Evolutionary conservation across 1,140 invertebrate genomes (phyloP).

Genomic region (Drosophila tropicalis): DNA sequence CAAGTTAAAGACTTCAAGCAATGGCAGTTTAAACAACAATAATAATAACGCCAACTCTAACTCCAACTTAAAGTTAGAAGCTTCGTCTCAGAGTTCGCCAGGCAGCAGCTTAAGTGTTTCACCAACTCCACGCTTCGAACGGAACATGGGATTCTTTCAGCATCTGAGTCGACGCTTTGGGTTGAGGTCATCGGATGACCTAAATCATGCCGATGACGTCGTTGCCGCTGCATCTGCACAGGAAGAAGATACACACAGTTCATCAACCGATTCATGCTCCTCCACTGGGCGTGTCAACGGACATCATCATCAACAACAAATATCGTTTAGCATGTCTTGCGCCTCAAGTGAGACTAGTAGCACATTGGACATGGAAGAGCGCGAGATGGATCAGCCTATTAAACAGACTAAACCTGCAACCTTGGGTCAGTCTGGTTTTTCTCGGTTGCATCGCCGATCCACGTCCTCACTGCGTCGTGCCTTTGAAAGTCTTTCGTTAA

Average conservation of each 20-base stretch:
- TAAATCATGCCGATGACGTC: constrained; percentile 78
- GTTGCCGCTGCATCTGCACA: constrained; percentile 34
- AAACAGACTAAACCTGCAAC: constrained; percentile 48
- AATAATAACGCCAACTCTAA: constrained; percentile 36
- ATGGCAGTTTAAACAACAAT: constrained; percentile 49
- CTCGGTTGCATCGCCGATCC: constrained; percentile 86
- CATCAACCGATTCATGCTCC: constrained; percentile 85
- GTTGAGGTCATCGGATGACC: constrained; percentile 84
- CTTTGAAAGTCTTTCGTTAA: constrained; percentile 87
- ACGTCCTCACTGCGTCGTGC: constrained; percentile 88
- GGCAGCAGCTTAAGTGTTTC: constrained; percentile 71
- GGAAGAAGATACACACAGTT: constrained; percentile 85
- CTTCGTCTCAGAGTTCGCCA: constrained; percentile 33
- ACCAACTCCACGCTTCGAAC: constrained; percentile 84
- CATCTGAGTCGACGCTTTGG: constrained; percentile 86
- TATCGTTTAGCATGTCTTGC: constrained; percentile 84
- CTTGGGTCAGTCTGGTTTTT: constrained; percentile 70
- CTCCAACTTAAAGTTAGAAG: constrained; percentile 33
- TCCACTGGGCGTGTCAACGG: constrained; percentile 80
- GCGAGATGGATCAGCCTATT: constrained; percentile 21
- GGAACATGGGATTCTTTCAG: constrained; percentile 85
- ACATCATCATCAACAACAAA: constrained; percentile 79
- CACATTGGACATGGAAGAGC: constrained; percentile 82
- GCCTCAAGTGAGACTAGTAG: constrained; percentile 86
- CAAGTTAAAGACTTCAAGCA: constrained; percentile 32